Conservation (phyloP, 2,113 vertebrate genomes). For the Muntiacus reevesi region DNA sequence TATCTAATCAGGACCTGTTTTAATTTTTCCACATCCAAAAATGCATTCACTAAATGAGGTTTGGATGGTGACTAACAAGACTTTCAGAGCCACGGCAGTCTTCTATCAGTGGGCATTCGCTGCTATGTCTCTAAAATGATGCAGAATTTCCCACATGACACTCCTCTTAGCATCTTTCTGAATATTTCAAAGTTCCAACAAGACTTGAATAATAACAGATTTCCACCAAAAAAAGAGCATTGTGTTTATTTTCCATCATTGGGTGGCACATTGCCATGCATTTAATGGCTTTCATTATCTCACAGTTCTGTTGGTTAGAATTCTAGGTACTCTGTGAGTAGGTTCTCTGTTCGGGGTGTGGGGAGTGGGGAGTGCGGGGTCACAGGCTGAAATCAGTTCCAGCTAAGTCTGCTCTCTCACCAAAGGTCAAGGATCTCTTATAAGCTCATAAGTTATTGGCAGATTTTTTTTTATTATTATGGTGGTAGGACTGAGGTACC, state of each 20-base stretch:
- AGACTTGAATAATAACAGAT: neutral
- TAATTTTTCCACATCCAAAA: neutral
- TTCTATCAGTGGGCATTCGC: neutral
- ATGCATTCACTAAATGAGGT: neutral
- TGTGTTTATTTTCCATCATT: neutral
- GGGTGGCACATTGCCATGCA: neutral
- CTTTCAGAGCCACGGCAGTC: neutral
- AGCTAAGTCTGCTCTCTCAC: neutral
- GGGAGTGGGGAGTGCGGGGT: neutral
- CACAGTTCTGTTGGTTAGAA: neutral
- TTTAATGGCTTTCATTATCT: neutral
- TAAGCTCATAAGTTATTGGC: neutral
- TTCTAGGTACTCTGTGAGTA: neutral
- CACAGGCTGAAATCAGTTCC: neutral
- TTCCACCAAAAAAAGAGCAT: neutral
- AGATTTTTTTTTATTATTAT: neutral
- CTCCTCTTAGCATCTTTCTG: neutral
- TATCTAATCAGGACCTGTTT: neutral
- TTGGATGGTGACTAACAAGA: neutral
- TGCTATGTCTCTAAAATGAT: neutral
- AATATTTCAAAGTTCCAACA: neutral
- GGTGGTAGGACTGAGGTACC: neutral
- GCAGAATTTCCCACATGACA: neutral
- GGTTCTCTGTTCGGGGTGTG: neutral
- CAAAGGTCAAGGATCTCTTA: neutral